phyloP scores from a whole-genome alignment of 1,140 invertebrate species.

The Nylanderia fulva region DNA sequence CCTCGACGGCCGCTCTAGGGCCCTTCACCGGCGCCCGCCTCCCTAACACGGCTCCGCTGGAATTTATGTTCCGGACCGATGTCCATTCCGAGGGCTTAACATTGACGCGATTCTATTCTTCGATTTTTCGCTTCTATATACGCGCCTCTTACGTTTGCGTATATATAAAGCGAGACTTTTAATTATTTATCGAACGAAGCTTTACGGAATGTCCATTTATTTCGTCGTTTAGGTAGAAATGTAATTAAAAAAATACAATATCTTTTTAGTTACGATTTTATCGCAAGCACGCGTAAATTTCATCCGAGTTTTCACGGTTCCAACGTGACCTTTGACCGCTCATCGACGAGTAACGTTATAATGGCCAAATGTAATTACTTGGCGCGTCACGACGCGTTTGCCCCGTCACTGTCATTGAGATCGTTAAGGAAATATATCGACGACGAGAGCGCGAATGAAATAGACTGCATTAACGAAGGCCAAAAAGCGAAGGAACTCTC shows the following conservation, averaged over 20 bases:
- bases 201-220: neutral
- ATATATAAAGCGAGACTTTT: neutral
- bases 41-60: conserved; percentile 29
- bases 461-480: conserved; percentile 56
- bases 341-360: conserved; percentile 42
- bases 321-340: conserved; percentile 35
- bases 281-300: neutral
- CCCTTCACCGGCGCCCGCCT: neutral
- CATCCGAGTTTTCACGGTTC: conserved; percentile 16
- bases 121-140: neutral
- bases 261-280: neutral
- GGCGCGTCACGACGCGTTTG: conserved; percentile 43
- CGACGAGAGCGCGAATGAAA: conserved; percentile 39
- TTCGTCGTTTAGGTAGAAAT: neutral
- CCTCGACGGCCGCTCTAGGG: conserved; percentile 45
- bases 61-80: conserved; percentile 50
- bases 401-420: conserved; percentile 43
- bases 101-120: neutral
- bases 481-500: conserved; percentile 53
- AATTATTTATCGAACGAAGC: neutral
- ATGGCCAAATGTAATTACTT: conserved; percentile 55
- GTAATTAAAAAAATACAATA: neutral
- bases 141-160: no score
- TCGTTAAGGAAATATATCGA: conserved; percentile 57
- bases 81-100: conserved; percentile 29